Base-by-base conservation (phyloP, 2,888 invertebrate genomes). In the Tuta absoluta region DNA sequence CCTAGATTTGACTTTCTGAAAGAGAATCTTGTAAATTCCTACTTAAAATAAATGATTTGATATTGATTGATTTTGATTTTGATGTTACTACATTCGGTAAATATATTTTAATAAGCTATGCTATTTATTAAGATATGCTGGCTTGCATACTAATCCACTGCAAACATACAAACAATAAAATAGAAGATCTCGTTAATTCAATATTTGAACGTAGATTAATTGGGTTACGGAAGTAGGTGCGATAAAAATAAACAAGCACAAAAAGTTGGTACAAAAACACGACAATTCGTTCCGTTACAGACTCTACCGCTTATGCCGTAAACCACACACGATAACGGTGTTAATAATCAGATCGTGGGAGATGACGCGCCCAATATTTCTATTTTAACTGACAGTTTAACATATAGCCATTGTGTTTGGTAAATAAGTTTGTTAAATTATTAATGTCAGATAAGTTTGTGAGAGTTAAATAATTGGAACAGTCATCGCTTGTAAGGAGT, bases 291-390 rank as follows among this genome's bases (percentile, higher is more conserved):
- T 45, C 45, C 28, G 19, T 60, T 60, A 51, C 59, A 33, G 14
- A 3, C 21, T n/a, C 51, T 37, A 21, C 17, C 51, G 51, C 48
- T 37, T 7, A 23, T 14, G 41, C 23, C 24, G 21, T n/a, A 41
- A 23, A 41, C 64, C 64, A 53, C 53, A 53, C 24, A 8, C 24
- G 14, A 56, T 38, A 53, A 45, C 53, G 53, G 60, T 61, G 61
- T 51, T 61, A 64, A 53, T 21, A 49, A 61, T 61, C 53, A 61
- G 56, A 56, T 57, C 63, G 62, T 64, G 61, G 51, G 51, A 62
- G 66, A 63, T 66, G 66, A 63, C 66, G 19, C 11, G 51, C 21
- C 51, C 24, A 53, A 62, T 62, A 51, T 62, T 62, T 51, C 49
- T 62, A 37, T 62, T 62, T 38, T 37, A 24, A 48, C 60, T 61